Base-by-base conservation (phyloP, 2,797 vertebrate genomes). In the Silurus lanzhouensis region DNA sequence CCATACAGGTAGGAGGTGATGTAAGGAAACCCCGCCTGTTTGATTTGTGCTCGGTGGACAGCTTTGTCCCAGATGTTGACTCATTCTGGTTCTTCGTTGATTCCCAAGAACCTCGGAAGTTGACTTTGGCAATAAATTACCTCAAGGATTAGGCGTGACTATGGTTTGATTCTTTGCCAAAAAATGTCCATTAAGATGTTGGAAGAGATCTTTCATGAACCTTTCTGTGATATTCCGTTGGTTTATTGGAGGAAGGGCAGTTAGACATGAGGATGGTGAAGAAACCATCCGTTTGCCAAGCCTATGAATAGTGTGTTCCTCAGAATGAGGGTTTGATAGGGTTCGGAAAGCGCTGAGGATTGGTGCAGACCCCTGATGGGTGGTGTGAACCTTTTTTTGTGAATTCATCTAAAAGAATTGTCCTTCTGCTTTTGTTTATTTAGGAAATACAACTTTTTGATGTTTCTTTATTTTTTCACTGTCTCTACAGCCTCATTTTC, bases 1-100 rank as follows among this genome's bases (percentile, higher is more conserved):
- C 70, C 68, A 60, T 66, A 84, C 74, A 84, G 78, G 81, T 84
- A 88, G 58, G 38, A 66, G 72, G 44, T 70, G 67, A 60, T 75
- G 79, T 76, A 83, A 25, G 76, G 46, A 83, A 70, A 70, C 72
- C 64, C n/a, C 72, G 19, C 27, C 64, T 77, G 64, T 31, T 83
- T 86, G 64, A 78, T 86, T 79, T 83, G 57, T n/a, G 72, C 19
- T 27, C 48, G 10, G 12, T 22, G 6, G 25, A 82, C 72, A 67
- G 80, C 80, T 83, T 83, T 61, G 79, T 75, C 79, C 70, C 71
- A 67, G 15, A 82, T 76, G 63, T 70, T 86, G 52, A 60, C 72
- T 27, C 63, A 25, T 8, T 3, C n/a, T 12, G 14, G 19, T 17
- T 58, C 22, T 3, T 78, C 48, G 27, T n/a, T 79, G 57, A 84